These are phyloP conservation scores for Eulemur mongoz DNA, from an alignment of 2,797 vertebrate species.

Conservation along the genomic window DNA sequence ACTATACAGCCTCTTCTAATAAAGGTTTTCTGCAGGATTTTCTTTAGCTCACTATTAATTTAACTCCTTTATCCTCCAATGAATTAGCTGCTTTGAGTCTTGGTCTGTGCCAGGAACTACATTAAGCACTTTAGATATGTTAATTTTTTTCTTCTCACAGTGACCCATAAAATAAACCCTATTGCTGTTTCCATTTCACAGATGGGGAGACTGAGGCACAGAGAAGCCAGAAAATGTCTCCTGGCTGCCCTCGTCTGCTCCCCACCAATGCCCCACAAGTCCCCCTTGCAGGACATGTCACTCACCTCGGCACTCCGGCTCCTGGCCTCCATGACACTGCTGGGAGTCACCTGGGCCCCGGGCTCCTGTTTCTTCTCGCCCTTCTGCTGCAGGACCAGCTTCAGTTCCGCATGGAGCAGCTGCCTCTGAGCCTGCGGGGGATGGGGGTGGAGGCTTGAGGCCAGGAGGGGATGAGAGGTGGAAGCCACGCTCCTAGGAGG, in stretches of 20 bases:
- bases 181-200: background rate
- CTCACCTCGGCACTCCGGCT: slow-evolving; percentile 85
- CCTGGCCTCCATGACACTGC: slow-evolving; percentile 85
- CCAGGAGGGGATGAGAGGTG: background rate
- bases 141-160: background rate
- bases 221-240: background rate
- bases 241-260: background rate
- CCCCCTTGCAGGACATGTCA: background rate
- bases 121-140: background rate
- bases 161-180: background rate
- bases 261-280: background rate
- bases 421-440: slow-evolving; percentile 83
- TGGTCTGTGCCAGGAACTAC: background rate
- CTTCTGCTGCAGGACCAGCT: slow-evolving; percentile 91
- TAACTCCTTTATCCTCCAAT: background rate
- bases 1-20: background rate
- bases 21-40: background rate
- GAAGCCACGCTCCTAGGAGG: background rate
- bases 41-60: background rate
- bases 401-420: slow-evolving; percentile 93
- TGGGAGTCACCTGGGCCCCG: slow-evolving; percentile 69
- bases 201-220: background rate
- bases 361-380: slow-evolving; percentile 84
- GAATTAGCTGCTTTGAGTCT: background rate
- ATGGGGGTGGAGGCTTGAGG: background rate